Percentiles rank a stretch among this genome's conserved stretches.
Conservation (phyloP, 2,888 invertebrate genomes). For the Scaptomyza parva region DNA sequence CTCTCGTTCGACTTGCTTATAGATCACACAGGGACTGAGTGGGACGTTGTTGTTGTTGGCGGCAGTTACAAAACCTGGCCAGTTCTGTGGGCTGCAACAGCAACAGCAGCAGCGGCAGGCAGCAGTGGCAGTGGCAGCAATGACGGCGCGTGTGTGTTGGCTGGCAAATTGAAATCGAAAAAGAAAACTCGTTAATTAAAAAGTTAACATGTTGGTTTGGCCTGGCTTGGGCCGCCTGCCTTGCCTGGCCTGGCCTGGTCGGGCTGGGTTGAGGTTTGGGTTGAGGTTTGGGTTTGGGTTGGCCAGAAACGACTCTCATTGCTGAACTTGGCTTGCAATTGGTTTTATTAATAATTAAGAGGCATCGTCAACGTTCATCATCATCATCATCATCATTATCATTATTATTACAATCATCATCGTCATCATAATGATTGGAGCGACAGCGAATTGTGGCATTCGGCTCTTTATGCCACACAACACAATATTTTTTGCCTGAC, state of each 20-base stretch:
- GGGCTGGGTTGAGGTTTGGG: background rate
- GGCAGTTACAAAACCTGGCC: constrained; percentile 44
- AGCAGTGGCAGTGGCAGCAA: background rate
- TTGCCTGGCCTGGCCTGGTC: constrained; percentile 1
- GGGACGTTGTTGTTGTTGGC: background rate
- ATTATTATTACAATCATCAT: constrained; percentile 22
- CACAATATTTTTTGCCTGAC: constrained; percentile 32
- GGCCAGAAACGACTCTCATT: constrained; percentile 15
- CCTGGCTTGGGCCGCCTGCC: constrained; percentile 22
- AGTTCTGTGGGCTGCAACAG: constrained; percentile 74
- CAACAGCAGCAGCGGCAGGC: constrained; percentile 27
- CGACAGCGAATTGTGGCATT: constrained; percentile 18
- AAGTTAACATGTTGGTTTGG: constrained; percentile 78
- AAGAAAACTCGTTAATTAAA: constrained; percentile 83
- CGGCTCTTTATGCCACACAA: constrained; percentile 30
- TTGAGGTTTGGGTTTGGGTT: background rate
- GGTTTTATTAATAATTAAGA: constrained; percentile 80
- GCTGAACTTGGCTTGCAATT: constrained; percentile 62
- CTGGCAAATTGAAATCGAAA: constrained; percentile 83
- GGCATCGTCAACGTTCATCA: constrained; percentile 53
- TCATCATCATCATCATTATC: constrained; percentile 16
- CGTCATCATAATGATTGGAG: constrained; percentile 15
- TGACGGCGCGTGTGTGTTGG: constrained; percentile 24
- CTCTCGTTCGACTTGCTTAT: constrained; percentile 21
- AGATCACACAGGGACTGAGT: constrained; percentile 29